These are phyloP conservation scores for Pristionchus japonicus DNA, from an alignment of 2,888 invertebrate species.

Conservation along the genomic window DNA sequence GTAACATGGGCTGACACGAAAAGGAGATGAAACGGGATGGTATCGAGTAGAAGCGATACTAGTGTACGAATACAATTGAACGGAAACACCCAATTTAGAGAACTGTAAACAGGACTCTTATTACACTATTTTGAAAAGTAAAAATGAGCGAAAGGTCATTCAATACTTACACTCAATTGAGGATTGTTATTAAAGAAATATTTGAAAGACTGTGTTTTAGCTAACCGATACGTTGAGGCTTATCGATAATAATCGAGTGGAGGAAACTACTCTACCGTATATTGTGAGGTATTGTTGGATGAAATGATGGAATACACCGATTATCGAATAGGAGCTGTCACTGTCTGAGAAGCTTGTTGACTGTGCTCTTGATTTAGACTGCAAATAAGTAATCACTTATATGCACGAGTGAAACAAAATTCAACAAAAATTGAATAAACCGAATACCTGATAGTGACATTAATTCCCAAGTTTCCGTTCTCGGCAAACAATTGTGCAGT, in stretches of 20 bases:
- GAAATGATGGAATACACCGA: background rate
- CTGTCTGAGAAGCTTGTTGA: background rate
- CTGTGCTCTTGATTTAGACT: slow-evolving; percentile 22
- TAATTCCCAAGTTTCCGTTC: slow-evolving; percentile 98
- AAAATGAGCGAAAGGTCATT: background rate
- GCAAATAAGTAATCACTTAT: background rate
- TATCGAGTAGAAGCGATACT: background rate
- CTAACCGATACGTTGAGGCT: background rate
- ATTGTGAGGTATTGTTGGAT: background rate
- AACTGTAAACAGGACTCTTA: background rate
- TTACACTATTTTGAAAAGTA: background rate
- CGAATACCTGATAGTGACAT: slow-evolving; percentile 90
- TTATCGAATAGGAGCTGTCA: background rate
- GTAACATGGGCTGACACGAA: background rate
- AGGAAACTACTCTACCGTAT: background rate
- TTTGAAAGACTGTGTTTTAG: background rate
- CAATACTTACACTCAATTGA: slow-evolving; percentile 19
- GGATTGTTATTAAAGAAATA: background rate
- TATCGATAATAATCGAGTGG: background rate
- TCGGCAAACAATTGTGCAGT: slow-evolving; percentile 98
- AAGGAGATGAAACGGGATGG: background rate
- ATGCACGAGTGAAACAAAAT: background rate
- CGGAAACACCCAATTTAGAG: background rate
- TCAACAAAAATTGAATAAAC: background rate
- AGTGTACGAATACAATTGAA: background rate